Conservation (phyloP, 2,797 vertebrate genomes). For the Stomatorhinus walkeri region DNA sequence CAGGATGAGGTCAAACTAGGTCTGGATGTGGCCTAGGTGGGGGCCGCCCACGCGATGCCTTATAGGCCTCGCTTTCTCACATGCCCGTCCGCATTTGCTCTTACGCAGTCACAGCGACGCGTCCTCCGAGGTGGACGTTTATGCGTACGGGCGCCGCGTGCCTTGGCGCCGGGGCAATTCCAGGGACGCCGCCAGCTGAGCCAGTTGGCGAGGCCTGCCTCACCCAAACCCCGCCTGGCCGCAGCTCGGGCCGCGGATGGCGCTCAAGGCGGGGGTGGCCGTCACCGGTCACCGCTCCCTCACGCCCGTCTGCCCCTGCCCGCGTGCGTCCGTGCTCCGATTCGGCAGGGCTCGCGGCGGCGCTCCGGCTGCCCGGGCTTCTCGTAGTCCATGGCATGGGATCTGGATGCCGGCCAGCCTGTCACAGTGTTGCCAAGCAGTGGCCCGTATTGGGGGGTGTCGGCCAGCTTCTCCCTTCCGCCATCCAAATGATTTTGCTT, state of each 20-base stretch:
- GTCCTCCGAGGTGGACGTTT: neutral
- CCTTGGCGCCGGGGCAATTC: neutral
- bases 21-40: neutral
- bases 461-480: slow-evolving; percentile 62
- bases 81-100: neutral
- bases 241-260: neutral
- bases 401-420: neutral
- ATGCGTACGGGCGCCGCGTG: neutral
- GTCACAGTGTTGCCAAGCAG: neutral
- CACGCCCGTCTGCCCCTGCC: neutral
- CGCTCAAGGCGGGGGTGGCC: neutral
- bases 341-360: neutral
- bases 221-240: neutral
- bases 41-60: neutral
- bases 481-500: neutral
- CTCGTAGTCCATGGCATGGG: neutral
- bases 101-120: neutral
- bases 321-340: neutral
- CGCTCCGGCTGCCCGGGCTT: neutral
- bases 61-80: neutral
- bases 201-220: neutral
- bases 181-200: neutral
- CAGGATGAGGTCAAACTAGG: slow-evolving; percentile 3
- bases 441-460: slow-evolving; percentile 46
- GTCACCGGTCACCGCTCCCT: neutral